phyloP scores from a whole-genome alignment of 2,113 vertebrate species.

The Dicrurus megarhynchus region DNA sequence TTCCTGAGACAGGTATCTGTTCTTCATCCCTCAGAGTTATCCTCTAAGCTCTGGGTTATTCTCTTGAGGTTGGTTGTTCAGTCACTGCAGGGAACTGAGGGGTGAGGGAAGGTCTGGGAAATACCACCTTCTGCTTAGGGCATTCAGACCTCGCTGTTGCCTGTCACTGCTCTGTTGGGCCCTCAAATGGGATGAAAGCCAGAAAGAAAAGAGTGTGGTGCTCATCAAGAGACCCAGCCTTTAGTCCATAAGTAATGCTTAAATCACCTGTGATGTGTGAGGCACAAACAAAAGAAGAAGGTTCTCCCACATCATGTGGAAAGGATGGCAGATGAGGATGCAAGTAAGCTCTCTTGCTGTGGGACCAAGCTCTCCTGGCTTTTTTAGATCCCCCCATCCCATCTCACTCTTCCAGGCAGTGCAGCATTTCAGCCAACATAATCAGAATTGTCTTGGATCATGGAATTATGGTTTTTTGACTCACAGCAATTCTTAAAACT shows the following conservation, averaged over 20 bases:
- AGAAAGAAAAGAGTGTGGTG: neutral
- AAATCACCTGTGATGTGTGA: neutral
- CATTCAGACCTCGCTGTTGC: neutral
- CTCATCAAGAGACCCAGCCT: neutral
- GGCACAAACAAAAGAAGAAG: neutral
- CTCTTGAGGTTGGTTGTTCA: neutral
- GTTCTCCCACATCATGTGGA: neutral
- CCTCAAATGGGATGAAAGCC: neutral
- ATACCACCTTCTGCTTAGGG: neutral
- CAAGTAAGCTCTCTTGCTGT: neutral
- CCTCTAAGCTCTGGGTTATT: neutral
- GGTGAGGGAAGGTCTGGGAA: neutral
- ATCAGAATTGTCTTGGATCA: neutral
- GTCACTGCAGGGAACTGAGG: neutral
- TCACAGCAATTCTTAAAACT: neutral
- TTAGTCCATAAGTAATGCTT: neutral
- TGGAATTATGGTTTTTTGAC: neutral
- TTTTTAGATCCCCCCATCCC: neutral
- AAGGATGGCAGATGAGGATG: neutral
- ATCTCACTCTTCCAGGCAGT: neutral
- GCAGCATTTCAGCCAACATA: neutral
- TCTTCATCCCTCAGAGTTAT: neutral
- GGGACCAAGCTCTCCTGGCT: neutral
- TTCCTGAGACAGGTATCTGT: neutral
- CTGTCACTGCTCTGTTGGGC: neutral